A percentile compares a stretch with the other conserved stretches of the same genome.
Evolutionary conservation across 2,113 vertebrate genomes (phyloP).

Genomic region (Struthidea cinerea): DNA sequence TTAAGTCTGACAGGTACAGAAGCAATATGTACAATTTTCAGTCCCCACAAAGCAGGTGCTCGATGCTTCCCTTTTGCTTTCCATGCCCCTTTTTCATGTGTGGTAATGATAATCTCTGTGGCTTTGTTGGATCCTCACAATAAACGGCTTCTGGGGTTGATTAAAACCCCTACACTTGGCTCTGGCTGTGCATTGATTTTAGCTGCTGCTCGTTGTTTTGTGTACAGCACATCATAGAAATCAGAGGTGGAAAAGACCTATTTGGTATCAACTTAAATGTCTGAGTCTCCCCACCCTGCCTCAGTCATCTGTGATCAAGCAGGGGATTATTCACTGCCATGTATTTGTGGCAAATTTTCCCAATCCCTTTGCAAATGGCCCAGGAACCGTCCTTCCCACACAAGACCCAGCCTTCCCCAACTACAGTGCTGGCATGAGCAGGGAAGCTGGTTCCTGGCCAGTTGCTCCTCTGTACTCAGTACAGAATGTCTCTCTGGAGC

Average conservation of each 20-base stretch:
- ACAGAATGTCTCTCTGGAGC: background rate
- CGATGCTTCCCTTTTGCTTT: slow-evolving; percentile 19
- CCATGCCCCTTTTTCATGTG: background rate
- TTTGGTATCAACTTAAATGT: background rate
- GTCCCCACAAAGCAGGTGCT: background rate
- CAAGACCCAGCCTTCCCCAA: background rate
- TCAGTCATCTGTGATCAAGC: background rate
- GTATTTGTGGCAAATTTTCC: background rate
- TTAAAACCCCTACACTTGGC: slow-evolving; percentile 48
- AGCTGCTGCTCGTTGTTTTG: slow-evolving; percentile 44
- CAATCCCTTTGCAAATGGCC: background rate
- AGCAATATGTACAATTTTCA: background rate
- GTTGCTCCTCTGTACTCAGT: background rate
- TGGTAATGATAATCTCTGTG: slow-evolving; percentile 39
- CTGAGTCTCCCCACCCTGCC: background rate
- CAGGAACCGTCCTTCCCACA: background rate
- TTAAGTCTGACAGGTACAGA: background rate
- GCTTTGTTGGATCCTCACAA: slow-evolving; percentile 60
- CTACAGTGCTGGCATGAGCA: background rate
- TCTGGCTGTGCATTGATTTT: slow-evolving; percentile 54
- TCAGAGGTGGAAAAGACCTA: slow-evolving; percentile 58
- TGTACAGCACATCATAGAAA: slow-evolving; percentile 46
- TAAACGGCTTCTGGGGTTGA: slow-evolving; percentile 48
- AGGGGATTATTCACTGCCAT: background rate
- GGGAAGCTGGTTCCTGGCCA: background rate